Conservation (phyloP, 2,797 vertebrate genomes). For the Enteromius argenteus region DNA sequence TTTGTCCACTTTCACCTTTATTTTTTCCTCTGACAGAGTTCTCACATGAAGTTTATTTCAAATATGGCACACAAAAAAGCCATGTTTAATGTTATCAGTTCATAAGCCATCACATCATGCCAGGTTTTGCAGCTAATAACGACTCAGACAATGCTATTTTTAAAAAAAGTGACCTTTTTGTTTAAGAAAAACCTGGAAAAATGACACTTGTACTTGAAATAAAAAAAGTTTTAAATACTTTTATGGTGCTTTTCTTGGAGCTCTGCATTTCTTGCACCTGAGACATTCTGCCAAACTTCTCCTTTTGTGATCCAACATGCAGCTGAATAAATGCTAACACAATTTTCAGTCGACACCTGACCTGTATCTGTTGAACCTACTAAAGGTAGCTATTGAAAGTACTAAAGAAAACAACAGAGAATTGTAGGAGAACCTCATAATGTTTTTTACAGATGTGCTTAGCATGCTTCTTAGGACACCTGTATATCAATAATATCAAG, state of each 20-base stretch:
- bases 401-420: conserved; percentile 4
- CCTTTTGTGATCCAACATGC: conserved; percentile 12
- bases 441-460: conserved; percentile 34
- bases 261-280: conserved; percentile 1
- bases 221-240: background rate
- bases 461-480: background rate
- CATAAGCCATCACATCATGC: background rate
- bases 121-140: conserved; percentile 16
- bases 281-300: conserved; percentile 9
- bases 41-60: background rate
- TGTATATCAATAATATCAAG: conserved; percentile 6
- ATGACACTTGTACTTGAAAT: background rate
- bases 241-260: conserved; percentile 6
- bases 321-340: conserved; percentile 1
- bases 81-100: conserved; percentile 28
- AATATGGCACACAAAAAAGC: background rate
- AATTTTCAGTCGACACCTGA: background rate
- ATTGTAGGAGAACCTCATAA: background rate
- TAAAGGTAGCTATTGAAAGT: background rate
- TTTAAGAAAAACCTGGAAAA: conserved; percentile 6
- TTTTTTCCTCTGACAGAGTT: background rate
- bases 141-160: background rate
- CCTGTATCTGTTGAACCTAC: background rate
- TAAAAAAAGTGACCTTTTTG: background rate
- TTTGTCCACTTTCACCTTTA: background rate